These are phyloP conservation scores for Lordiphosa andalusiaca DNA, from an alignment of 2,888 invertebrate genomes.

Conservation along the genomic window DNA sequence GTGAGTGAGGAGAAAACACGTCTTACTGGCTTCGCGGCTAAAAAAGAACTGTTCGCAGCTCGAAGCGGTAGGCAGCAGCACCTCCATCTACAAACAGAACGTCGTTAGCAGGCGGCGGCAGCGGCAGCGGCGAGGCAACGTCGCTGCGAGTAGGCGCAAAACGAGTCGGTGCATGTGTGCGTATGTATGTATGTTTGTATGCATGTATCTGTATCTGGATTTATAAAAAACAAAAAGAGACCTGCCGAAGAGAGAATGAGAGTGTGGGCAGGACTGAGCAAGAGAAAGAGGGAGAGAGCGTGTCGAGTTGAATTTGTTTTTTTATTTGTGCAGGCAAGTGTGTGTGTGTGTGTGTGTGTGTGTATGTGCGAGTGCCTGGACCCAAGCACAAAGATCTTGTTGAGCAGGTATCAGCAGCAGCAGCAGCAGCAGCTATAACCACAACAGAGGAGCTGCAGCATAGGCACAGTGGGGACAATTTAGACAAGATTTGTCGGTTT, in stretches of 20 bases:
- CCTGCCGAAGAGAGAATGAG: slow-evolving; percentile 12
- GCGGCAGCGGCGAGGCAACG: slow-evolving; percentile 17
- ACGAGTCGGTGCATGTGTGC: slow-evolving; percentile 17
- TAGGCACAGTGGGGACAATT: slow-evolving; percentile 6
- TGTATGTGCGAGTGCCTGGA: slow-evolving; percentile 26
- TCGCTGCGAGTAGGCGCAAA: slow-evolving; percentile 33
- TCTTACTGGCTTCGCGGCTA: slow-evolving; percentile 80
- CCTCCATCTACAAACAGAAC: slow-evolving; percentile 40
- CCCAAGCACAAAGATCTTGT: slow-evolving; percentile 64
- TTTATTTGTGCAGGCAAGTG: slow-evolving; percentile 8
- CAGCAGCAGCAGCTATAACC: slow-evolving; percentile 38
- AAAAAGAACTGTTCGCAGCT: slow-evolving; percentile 74
- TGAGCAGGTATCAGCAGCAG: slow-evolving; percentile 55
- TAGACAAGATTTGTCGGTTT: not conserved
- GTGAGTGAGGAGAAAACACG: slow-evolving; percentile 75
- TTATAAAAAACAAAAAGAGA: slow-evolving; percentile 4
- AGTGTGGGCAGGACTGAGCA: not conserved
- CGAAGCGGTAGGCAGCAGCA: slow-evolving; percentile 40
- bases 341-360: slow-evolving; percentile 10
- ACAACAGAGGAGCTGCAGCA: slow-evolving; percentile 25
- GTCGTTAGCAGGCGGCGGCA: slow-evolving; percentile 5
- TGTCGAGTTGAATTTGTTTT: not conserved
- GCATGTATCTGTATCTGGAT: slow-evolving; percentile 9
- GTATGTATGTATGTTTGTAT: slow-evolving; percentile 13
- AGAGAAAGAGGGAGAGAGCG: slow-evolving; percentile 1